phyloP scores from a whole-genome alignment of 1,140 invertebrate species.

The Periplaneta americana region DNA sequence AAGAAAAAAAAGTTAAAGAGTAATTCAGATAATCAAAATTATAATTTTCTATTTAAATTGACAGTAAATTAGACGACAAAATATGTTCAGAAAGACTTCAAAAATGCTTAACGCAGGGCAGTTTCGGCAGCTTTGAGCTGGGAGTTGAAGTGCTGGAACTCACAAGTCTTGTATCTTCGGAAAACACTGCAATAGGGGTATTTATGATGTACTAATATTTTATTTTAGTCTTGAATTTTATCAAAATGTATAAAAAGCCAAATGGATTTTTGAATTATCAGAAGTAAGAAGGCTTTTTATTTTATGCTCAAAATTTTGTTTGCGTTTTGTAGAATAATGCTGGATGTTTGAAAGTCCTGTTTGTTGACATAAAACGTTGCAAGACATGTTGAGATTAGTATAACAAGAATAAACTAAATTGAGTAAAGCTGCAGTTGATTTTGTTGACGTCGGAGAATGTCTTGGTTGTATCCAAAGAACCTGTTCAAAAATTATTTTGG shows the following conservation, averaged over 20 bases:
- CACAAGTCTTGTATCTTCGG: background rate
- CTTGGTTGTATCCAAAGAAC: background rate
- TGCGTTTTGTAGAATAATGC: background rate
- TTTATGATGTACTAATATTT: background rate
- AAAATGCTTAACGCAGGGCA: background rate
- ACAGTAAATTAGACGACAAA: background rate
- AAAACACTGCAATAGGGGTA: background rate
- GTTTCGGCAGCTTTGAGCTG: background rate
- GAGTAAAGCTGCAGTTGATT: background rate
- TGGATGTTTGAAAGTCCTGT: background rate
- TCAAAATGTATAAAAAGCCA: background rate
- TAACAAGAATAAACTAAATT: background rate
- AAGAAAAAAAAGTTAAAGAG: background rate
- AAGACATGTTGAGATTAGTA: background rate
- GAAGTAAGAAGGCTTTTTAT: background rate
- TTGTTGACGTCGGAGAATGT: background rate
- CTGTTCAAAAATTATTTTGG: background rate
- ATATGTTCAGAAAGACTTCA: background rate
- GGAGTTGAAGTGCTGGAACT: background rate
- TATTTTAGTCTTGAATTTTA: background rate
- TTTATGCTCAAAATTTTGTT: background rate
- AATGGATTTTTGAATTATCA: background rate
- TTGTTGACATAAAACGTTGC: background rate
- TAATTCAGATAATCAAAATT: background rate
- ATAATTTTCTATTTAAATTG: background rate